Evolutionary conservation across 2,113 vertebrate genomes (phyloP).

Genomic region (Phyllostomus discolor): DNA sequence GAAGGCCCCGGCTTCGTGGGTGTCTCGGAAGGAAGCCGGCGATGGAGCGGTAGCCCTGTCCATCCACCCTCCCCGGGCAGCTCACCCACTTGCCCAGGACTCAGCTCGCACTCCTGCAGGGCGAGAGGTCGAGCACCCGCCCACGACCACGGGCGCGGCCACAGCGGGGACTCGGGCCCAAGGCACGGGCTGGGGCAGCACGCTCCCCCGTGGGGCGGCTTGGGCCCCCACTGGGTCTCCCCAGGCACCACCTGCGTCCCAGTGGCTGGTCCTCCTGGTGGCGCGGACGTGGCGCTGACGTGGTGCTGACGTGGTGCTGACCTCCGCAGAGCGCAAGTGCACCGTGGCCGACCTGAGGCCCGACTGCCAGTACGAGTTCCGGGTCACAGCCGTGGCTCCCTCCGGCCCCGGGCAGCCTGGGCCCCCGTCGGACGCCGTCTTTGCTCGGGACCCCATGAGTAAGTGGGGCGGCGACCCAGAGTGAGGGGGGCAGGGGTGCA

Average conservation of each 20-base stretch:
- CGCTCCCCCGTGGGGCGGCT: not conserved
- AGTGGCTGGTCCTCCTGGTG: rapidly evolving
- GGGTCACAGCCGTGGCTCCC: conserved; percentile 87
- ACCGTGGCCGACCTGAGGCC: conserved; percentile 82
- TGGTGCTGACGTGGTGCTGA: not conserved
- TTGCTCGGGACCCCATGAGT: conserved; percentile 87
- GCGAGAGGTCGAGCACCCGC: not conserved
- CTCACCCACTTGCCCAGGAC: not conserved
- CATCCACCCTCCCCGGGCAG: not conserved
- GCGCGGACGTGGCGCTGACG: too few species aligned
- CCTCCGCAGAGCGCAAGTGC: conserved; percentile 81
- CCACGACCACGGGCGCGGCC: not conserved
- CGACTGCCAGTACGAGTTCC: conserved; percentile 91
- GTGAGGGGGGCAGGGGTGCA: not conserved
- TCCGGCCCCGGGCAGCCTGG: conserved; percentile 89
- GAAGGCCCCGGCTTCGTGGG: rapidly evolving
- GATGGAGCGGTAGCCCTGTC: too few species aligned
- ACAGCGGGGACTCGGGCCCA: rapidly evolving
- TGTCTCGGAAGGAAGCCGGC: not conserved
- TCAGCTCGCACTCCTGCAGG: not conserved
- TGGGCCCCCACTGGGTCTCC: rapidly evolving
- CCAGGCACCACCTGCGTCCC: not conserved
- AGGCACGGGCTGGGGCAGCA: rapidly evolving
- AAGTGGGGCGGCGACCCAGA: conserved; percentile 48
- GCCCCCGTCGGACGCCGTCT: conserved; percentile 83